Evolutionary conservation across 92 coral and sea anemone species (phyloP).

Genomic region (Ricordea florida): DNA sequence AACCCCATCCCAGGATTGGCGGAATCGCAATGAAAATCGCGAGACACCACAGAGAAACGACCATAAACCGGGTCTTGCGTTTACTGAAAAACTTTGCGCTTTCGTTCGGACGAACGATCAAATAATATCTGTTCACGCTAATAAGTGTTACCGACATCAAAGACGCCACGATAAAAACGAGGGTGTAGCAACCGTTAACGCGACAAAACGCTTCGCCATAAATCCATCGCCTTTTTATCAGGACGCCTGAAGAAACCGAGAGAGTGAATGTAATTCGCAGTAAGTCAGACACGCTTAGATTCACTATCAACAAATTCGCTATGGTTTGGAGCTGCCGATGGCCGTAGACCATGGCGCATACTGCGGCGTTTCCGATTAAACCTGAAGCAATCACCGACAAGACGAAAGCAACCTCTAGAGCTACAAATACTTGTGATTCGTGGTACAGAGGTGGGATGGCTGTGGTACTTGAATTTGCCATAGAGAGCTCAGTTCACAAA

Average conservation of each 20-base stretch:
- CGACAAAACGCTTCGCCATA: conserved; percentile 58
- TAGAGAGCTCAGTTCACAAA: too few relatives aligned
- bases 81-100: conserved; percentile 51
- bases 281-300: conserved; percentile 67
- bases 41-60: conserved; percentile 47
- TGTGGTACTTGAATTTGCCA: too few relatives aligned
- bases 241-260: conserved; percentile 60
- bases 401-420: conserved; percentile 42
- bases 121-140: conserved; percentile 67
- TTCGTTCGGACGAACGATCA: conserved; percentile 54
- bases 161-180: conserved; percentile 64
- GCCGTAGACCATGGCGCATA: conserved; percentile 51
- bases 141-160: conserved; percentile 70
- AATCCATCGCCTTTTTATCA: conserved; percentile 61
- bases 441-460: conserved; percentile 9
- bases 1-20: conserved; percentile 74
- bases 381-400: conserved; percentile 48
- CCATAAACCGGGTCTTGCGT: conserved; percentile 36
- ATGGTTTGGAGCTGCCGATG: conserved; percentile 60
- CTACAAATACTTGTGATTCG: background rate
- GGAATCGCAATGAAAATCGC: conserved; percentile 57
- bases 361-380: conserved; percentile 61
- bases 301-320: conserved; percentile 56
- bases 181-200: conserved; percentile 74
- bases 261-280: conserved; percentile 50